phyloP scores from a whole-genome alignment of 2,113 vertebrate genomes.

The human (Homo sapiens) region GRCh38 chr3:84504001-84504500 shows the following conservation, averaged over 20 bases:
- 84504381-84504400: not conserved
- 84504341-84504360: not conserved
- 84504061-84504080: too few relatives aligned
- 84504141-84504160: not conserved
- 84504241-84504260: not conserved
- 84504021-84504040: too few relatives aligned
- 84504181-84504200: not conserved
- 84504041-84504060: too few relatives aligned
- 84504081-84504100: too few relatives aligned
- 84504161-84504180: not conserved
- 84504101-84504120: too few relatives aligned
- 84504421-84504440: constrained; percentile 7
- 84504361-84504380: not conserved
- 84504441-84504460: not conserved
- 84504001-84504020: too few relatives aligned
- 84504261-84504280: constrained; percentile 1
- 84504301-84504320: not conserved
- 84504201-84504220: not conserved
- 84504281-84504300: not conserved
- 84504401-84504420: not conserved
- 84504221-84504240: not conserved
- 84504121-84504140: too few relatives aligned
- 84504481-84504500: not conserved
- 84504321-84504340: not conserved
- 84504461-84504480: not conserved